phyloP scores from a whole-genome alignment of 2,113 vertebrate genomes.

The Indicator maculatus region DNA sequence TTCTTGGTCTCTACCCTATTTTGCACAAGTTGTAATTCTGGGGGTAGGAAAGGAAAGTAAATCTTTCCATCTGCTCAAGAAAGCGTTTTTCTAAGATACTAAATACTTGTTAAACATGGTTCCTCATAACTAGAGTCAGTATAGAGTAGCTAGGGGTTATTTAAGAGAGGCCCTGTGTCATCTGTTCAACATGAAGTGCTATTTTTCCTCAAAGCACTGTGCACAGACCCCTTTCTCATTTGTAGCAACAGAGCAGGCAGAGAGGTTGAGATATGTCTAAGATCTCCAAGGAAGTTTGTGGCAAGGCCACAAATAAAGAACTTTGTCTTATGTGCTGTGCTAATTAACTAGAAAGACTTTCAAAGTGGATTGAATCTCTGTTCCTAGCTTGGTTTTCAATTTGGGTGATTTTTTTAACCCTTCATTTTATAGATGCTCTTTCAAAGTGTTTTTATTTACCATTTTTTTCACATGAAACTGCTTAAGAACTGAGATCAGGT shows the following conservation, averaged over 20 bases:
- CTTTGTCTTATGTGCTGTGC: background rate
- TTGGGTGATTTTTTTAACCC: background rate
- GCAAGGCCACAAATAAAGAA: slow-evolving; percentile 8
- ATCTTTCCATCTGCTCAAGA: background rate
- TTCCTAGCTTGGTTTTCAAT: background rate
- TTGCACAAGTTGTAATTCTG: background rate
- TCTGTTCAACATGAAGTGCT: background rate
- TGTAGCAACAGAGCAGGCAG: background rate
- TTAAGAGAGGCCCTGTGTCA: background rate
- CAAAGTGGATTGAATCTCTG: background rate
- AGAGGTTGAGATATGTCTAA: background rate
- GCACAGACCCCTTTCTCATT: background rate
- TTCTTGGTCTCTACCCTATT: background rate
- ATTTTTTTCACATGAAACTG: background rate
- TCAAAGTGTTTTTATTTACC: background rate
- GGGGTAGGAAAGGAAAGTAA: background rate
- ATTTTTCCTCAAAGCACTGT: background rate
- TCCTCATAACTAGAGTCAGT: background rate
- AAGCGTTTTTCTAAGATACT: background rate
- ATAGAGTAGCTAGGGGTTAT: background rate
- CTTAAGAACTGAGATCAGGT: background rate
- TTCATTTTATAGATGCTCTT: background rate
- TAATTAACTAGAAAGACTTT: background rate
- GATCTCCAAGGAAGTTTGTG: background rate
- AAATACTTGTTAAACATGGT: background rate